Conservation (phyloP, 2,888 invertebrate species). For the Pristionchus entomophagus region DNA sequence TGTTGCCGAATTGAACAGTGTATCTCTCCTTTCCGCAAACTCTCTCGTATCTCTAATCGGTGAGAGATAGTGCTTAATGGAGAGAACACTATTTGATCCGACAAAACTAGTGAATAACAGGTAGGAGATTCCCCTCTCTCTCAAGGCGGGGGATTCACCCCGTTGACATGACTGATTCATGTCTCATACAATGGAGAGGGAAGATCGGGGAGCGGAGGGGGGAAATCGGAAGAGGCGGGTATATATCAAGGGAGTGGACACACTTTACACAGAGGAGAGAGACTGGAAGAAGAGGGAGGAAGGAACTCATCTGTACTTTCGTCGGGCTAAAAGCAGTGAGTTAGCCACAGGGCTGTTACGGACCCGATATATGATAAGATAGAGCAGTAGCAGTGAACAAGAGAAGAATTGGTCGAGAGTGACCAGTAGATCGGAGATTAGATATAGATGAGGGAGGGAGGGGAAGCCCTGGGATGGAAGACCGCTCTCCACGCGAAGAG, state of each 20-base stretch:
- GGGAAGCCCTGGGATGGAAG: not conserved
- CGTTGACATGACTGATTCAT: slow-evolving; percentile 36
- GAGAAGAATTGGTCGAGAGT: not conserved
- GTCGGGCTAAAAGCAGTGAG: not conserved
- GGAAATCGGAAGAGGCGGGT: slow-evolving; percentile 29
- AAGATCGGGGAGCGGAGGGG: slow-evolving; percentile 30
- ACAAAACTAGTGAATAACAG: slow-evolving; percentile 11
- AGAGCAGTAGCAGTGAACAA: not conserved
- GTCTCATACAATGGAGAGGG: slow-evolving; percentile 32
- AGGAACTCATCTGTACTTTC: slow-evolving; percentile 34
- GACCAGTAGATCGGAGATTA: slow-evolving; percentile 28
- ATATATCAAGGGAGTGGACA: slow-evolving; percentile 42
- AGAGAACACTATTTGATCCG: too few relatives aligned
- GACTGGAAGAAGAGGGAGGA: slow-evolving; percentile 26
- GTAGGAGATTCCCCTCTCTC: not conserved
- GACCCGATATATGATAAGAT: not conserved
- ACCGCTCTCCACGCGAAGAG: not conserved
- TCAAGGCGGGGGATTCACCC: slow-evolving; percentile 32
- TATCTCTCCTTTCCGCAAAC: too few relatives aligned
- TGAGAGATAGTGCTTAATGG: too few relatives aligned
- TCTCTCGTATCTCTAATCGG: too few relatives aligned
- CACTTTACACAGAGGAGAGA: slow-evolving; percentile 38
- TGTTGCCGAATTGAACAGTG: too few relatives aligned
- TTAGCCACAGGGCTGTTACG: not conserved
- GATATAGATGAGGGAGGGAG: slow-evolving; percentile 29